Evolutionary conservation across 2,888 invertebrate genomes (phyloP), one percentile per base, ranked within the genome.

Genomic region (Sisyra terminalis): DNA sequence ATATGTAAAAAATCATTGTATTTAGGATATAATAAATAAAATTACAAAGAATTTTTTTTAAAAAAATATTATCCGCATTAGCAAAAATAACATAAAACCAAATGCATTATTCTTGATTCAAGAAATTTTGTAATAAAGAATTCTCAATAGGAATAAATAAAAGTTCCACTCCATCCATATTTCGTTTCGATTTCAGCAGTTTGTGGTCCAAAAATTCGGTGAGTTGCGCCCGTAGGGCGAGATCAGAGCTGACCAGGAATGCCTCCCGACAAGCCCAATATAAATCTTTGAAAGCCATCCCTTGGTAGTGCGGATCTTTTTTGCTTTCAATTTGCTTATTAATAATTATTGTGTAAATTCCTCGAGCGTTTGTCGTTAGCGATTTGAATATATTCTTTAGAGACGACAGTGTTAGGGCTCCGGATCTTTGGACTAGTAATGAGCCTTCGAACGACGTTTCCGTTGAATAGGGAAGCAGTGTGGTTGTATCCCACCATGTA

Each of bases 181-280:
- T 80, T 53, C 89, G 73, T 55, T 81, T 84, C 44, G 75, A 75
- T 59, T 78, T 83, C 3, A 94, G 76, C 51, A 97, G 69, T 59
- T 92, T 88, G 60, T 97, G 97, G 63, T 97, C 96, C 39, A 87
- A 66, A 63, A 96, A 97, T 64, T 97, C 97, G 0, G 87, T 92
- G 2, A 97, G 69, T 55, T 94, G 92, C 4, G 92, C 84, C 49
- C 92, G 73, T 45, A 97, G 63, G 0, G 90, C 90, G 43, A 86
- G 69, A 61, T 97, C 94, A 0, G 89, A 88, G 58, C 89, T 94
- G 0, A 92, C 94, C 30, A 94, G 67, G 61, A 96, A 94, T 14
- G 78, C 75, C 61, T 93, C 92, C 32, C 93, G 73, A 52, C 88
- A 85, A 49, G 76, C 70, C 48, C 78, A 75, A 60, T 93, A 94